Evolutionary conservation across 2,797 vertebrate genomes (phyloP), one percentile per base, ranked within the genome.

Genomic region (Pygocentrus nattereri): DNA sequence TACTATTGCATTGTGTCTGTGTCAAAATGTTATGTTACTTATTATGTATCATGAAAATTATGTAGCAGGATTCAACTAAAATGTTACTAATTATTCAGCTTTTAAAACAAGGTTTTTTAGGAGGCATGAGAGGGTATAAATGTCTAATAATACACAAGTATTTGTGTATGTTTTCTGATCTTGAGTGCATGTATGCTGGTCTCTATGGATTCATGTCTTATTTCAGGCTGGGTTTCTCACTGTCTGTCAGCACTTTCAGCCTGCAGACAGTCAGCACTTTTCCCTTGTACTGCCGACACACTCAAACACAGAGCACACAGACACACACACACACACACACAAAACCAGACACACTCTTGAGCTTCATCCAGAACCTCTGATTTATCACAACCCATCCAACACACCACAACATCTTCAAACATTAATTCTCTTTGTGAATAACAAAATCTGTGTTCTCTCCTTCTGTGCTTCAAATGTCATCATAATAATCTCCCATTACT

Each of bases 261-360:
- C 83, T 80, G 38, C 54, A 80, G 68, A 50, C 47, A 85, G 78
- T 87, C 88, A 89, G 88, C 87, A 78, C 79, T 85, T 88, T 84
- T 67, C 72, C 30, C 52, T 65, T 50, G 30, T 34, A 71, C 81
- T 47, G 80, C 73, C 54, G 72, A 78, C 81, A 85, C 59, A 21
- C 54, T 68, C 81, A 18, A 78, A 82, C 58, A 80, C 73, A 34
- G 82, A 78, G 80, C 81, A 84, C 65, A 84, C 73, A 77, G 44
- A 59, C 31, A 78, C 76, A 84, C 62, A 78, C 76, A 84, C 58
- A 71, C 47, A 61, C 84, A 62, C 61, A 21, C 77, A 71, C 69
- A 85, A 68, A 59, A 61, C 69, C 62, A 65, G 30, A 2, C 7
- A 44, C 50, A 27, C 59, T 71, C 25, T 52, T 10, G 8, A n/a